Evolutionary conservation across 2,113 vertebrate genomes (phyloP).

Genomic region (Dendrocopos noguchii): DNA sequence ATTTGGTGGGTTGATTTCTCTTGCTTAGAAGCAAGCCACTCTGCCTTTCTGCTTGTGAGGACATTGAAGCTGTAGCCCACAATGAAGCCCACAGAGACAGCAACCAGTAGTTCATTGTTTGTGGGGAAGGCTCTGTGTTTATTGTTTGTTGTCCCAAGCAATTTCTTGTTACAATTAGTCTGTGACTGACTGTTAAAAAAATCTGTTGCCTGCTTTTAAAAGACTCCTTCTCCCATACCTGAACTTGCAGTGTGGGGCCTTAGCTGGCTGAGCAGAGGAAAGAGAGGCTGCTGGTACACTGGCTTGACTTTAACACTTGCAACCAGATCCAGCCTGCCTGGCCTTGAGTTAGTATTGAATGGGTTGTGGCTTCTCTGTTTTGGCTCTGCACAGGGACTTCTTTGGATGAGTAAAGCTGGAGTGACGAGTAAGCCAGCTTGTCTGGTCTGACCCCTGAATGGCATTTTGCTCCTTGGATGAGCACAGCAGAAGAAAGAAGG

Average conservation of each 20-base stretch:
- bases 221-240: not conserved
- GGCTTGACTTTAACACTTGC: not conserved
- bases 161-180: not conserved
- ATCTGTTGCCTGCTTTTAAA: not conserved
- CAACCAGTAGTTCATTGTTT: not conserved
- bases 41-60: not conserved
- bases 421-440: not conserved
- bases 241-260: not conserved
- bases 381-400: accelerated
- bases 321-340: not conserved
- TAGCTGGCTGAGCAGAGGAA: not conserved
- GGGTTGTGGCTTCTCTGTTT: accelerated
- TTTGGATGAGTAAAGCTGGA: not conserved
- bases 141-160: not conserved
- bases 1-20: not conserved
- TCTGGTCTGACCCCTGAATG: not conserved
- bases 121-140: not conserved
- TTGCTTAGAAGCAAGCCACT: not conserved
- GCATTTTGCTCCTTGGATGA: slow-evolving; percentile 24
- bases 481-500: not conserved
- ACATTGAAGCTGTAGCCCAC: accelerated
- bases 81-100: not conserved
- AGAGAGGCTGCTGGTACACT: not conserved
- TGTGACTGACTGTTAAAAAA: not conserved
- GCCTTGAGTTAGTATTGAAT: accelerated